These are phyloP conservation scores for Drosophila suzukii DNA, from an alignment of 1,140 invertebrate species.

Conservation along the genomic window DNA sequence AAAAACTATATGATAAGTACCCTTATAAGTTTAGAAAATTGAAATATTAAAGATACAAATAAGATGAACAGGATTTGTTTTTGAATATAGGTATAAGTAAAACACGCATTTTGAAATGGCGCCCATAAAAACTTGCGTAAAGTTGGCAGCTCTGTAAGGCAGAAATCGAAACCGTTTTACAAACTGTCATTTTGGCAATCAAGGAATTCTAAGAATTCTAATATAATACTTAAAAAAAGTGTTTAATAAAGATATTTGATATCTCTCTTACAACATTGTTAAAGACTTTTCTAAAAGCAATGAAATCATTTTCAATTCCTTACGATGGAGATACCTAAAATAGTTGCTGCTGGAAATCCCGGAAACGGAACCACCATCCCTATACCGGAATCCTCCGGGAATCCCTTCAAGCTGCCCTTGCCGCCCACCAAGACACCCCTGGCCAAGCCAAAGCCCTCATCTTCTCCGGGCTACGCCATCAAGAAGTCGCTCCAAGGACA, in stretches of 20 bases:
- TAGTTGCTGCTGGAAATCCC: neutral
- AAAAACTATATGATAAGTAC: too few species aligned
- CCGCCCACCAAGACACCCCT: neutral
- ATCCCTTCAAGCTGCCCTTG: conserved; percentile 38
- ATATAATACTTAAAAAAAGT: neutral
- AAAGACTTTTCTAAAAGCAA: neutral
- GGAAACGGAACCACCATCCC: neutral
- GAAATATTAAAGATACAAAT: neutral
- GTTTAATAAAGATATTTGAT: neutral
- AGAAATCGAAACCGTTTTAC: neutral
- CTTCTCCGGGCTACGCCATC: conserved; percentile 38
- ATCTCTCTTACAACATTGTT: too few species aligned
- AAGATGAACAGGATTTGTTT: too few species aligned
- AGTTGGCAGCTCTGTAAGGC: neutral
- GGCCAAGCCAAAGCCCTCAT: neutral
- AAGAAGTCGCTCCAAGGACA: conserved; percentile 40
- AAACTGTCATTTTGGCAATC: neutral
- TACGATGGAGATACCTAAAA: neutral
- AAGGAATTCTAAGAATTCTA: neutral
- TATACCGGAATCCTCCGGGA: neutral
- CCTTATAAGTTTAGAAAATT: neutral
- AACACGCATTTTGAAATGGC: neutral
- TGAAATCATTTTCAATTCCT: neutral
- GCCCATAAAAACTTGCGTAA: neutral
- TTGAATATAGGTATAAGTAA: too few species aligned